Evolutionary conservation across 1,140 invertebrate genomes (phyloP).

Genomic region (Ectropis grisescens): DNA sequence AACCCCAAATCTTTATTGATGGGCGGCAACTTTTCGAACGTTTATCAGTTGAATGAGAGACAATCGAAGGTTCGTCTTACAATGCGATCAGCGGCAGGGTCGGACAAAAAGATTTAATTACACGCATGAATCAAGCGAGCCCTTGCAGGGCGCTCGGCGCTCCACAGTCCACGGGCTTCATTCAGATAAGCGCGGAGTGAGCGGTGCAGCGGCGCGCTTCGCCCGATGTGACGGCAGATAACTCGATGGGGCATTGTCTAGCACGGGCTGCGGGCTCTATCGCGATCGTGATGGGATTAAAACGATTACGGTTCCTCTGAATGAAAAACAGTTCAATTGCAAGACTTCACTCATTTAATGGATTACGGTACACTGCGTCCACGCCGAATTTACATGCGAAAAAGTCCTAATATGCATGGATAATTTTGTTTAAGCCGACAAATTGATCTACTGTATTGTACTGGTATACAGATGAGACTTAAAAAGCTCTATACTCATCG

Average conservation of each 20-base stretch:
- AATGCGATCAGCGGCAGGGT: constrained; percentile 29
- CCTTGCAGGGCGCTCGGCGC: constrained; percentile 11
- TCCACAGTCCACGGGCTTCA: constrained; percentile 16
- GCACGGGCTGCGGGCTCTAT: constrained; percentile 39
- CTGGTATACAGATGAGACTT: no score
- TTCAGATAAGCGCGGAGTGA: constrained; percentile 31
- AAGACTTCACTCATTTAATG: no score
- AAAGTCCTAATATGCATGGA: no score
- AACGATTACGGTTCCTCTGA: constrained; percentile 1
- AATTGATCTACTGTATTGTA: no score
- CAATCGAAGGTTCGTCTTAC: constrained; percentile 27
- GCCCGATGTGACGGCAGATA: constrained; percentile 34
- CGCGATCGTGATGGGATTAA: constrained; percentile 34
- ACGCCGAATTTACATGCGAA: no score
- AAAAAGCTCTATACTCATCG: no score
- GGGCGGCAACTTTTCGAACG: constrained; percentile 29
- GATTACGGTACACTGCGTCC: no score
- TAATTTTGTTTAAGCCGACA: no score
- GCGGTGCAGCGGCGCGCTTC: constrained; percentile 33
- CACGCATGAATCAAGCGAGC: constrained; percentile 63
- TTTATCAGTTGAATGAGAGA: constrained; percentile 35
- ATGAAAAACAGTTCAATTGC: no score
- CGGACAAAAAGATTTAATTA: constrained; percentile 68
- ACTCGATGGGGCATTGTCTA: constrained; percentile 33
- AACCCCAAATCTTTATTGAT: constrained; percentile 29